Conservation (phyloP, 2,888 invertebrate species). For the Lingula anatina region DNA sequence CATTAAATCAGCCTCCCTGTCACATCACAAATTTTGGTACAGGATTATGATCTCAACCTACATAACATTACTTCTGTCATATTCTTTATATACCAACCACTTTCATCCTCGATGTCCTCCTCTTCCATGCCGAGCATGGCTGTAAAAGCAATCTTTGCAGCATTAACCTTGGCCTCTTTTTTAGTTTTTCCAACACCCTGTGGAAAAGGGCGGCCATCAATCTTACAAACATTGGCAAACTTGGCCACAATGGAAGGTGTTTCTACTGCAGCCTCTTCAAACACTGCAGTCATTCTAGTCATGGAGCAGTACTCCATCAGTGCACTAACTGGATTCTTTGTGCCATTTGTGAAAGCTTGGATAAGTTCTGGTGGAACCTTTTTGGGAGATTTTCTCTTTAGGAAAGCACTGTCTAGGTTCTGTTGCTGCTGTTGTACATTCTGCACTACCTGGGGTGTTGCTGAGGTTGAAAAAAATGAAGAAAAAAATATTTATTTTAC, state of each 20-base stretch:
- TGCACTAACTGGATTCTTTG: constrained; percentile 37
- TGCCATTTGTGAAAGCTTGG: constrained; percentile 25
- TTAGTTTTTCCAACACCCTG: constrained; percentile 41
- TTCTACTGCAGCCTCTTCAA: constrained; percentile 27
- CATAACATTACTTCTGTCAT: too few species aligned
- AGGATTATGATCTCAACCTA: too few species aligned
- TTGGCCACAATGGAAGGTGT: constrained; percentile 16
- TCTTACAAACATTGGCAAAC: constrained; percentile 31
- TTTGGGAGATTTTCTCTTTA: not conserved
- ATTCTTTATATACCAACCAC: too few species aligned
- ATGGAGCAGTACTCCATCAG: constrained; percentile 34
- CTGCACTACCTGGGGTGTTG: too few species aligned
- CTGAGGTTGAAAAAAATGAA: too few species aligned
- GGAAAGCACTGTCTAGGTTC: too few species aligned
- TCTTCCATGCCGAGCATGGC: constrained; percentile 24
- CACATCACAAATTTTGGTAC: too few species aligned
- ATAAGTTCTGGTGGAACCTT: constrained; percentile 27
- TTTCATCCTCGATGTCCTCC: constrained; percentile 20
- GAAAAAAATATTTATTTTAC: too few species aligned
- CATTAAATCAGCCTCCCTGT: too few species aligned
- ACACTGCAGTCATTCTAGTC: constrained; percentile 14
- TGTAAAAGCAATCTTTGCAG: constrained; percentile 36
- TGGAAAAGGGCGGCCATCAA: constrained; percentile 28
- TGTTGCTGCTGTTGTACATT: too few species aligned
- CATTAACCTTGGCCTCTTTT: constrained; percentile 43